These are phyloP conservation scores for Cichladusa arquata DNA, from an alignment of 2,113 vertebrate genomes.

Conservation along the genomic window DNA sequence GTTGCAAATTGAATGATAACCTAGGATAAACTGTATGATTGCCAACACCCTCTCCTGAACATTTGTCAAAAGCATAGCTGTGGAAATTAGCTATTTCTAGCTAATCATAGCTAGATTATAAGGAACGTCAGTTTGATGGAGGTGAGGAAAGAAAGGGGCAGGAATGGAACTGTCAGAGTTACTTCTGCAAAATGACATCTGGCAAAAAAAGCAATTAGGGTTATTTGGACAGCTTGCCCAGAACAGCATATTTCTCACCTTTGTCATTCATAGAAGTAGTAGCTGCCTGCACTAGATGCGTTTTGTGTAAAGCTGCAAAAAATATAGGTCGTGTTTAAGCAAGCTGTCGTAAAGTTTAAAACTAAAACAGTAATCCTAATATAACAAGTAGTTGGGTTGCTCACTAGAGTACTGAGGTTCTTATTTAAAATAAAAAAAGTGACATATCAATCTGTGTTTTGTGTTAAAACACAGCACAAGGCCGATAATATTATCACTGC, in stretches of 20 bases:
- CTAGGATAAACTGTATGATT: background rate
- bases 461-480: background rate
- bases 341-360: background rate
- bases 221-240: constrained; percentile 4
- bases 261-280: background rate
- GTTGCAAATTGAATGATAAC: background rate
- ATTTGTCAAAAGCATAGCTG: background rate
- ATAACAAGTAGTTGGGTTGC: background rate
- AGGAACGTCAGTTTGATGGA: background rate
- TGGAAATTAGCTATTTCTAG: constrained; percentile 19
- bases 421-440: background rate
- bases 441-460: background rate
- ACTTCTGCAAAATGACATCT: background rate
- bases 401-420: background rate
- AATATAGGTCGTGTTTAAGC: background rate
- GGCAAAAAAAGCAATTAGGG: background rate
- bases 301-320: background rate
- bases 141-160: background rate
- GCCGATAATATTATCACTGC: background rate
- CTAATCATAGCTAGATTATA: constrained; percentile 13
- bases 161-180: background rate
- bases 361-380: background rate
- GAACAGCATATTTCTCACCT: background rate
- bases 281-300: background rate
- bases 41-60: background rate